A percentile compares a stretch with the other conserved stretches of the same genome.
Conservation (phyloP, 2,888 invertebrate species). For the Netelia virgata region DNA sequence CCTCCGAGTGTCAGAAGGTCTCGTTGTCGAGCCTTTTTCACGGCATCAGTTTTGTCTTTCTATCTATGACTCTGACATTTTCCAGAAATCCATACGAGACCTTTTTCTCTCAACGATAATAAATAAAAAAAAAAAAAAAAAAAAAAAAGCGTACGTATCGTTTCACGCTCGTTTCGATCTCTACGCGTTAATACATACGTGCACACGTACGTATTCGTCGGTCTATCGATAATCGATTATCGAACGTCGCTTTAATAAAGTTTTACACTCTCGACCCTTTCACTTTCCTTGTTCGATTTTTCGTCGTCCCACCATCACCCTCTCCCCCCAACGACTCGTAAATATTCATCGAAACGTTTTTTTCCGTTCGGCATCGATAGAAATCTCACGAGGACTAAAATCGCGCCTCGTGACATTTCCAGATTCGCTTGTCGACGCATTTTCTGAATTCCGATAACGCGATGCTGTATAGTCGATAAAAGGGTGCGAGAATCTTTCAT, state of each 20-base stretch:
- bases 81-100: slow-evolving; percentile 71
- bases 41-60: slow-evolving; percentile 45
- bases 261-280: slow-evolving; percentile 53
- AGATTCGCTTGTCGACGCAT: slow-evolving; percentile 78
- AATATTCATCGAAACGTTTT: not conserved
- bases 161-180: slow-evolving; percentile 14
- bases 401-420: slow-evolving; percentile 79
- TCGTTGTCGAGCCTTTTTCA: slow-evolving; percentile 45
- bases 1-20: slow-evolving; percentile 63
- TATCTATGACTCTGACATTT: slow-evolving; percentile 72
- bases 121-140: too few species aligned
- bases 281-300: slow-evolving; percentile 42
- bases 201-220: not conserved
- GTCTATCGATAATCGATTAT: slow-evolving; percentile 49
- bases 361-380: not conserved
- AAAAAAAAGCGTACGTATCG: slow-evolving; percentile 69
- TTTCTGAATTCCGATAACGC: slow-evolving; percentile 75
- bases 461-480: slow-evolving; percentile 26
- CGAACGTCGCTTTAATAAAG: slow-evolving; percentile 39
- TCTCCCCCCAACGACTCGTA: slow-evolving; percentile 14
- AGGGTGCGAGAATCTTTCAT: slow-evolving; percentile 77
- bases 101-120: slow-evolving; percentile 69
- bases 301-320: slow-evolving; percentile 21
- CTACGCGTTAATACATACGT: not conserved
- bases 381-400: slow-evolving; percentile 38